Evolutionary conservation across 1,140 invertebrate species (phyloP), one percentile per base, ranked within the genome.

Genomic region (Lamellibrachia luymesi): DNA sequence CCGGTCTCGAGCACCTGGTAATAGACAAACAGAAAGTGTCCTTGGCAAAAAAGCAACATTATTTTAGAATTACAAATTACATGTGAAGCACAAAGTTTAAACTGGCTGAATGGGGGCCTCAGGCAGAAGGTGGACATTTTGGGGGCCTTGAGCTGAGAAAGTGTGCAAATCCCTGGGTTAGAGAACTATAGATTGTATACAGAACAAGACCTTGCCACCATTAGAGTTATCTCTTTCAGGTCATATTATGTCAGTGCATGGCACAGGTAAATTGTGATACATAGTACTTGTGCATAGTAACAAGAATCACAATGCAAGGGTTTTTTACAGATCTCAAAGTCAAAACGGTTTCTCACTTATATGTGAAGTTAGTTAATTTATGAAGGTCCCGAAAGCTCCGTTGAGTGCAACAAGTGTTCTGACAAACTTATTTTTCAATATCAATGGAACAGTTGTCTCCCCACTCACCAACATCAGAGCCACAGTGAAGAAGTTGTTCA

Each of bases 1-100:
- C 92, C 95, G 95, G 93, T 96, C 96, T 80, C 94, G 93, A 25
- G 94, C 90, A 64, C 95, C 96, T 96, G n/a, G 64, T 80, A 80
- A 17, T 13, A 56, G 52, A 56, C 13, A 80, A 22, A 80, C 64
- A 80, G 64, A 80, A 10, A 8, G 25, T 22, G 8, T 80, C 13
- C 38, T 38, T 38, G 1, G 38, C 38, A 38, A 38, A 38, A 38
- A 38, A 38, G 38, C 38, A 38, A 38, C 38, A 38, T 38, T 38
- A 38, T 38, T 1, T 38, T 38, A 38, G 38, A 38, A 38, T 38
- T 38, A 38, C 38, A 38, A 38, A 38, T 38, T 38, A 38, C 38
- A 38, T 38, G 38, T 38, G 38, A 38, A 38, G 64, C 2, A 22
- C 64, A 80, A 22, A 80, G 64, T 13, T 7, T 80, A 80, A 17